Evolutionary conservation across 2,797 vertebrate genomes (phyloP), one percentile per base, ranked within the genome.

Genomic region (Hippoglossus hippoglossus): DNA sequence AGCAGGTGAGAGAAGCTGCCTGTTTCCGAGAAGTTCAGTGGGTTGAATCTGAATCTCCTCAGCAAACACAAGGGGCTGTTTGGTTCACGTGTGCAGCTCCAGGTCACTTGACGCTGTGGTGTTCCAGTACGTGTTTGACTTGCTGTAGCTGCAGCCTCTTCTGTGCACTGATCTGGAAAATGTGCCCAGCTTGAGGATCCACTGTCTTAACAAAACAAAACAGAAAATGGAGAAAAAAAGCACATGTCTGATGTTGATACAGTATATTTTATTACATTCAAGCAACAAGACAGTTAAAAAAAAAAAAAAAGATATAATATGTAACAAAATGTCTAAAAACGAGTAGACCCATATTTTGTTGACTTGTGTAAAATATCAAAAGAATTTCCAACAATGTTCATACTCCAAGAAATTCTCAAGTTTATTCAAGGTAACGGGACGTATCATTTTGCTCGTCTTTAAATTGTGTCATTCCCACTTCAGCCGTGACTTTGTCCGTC

Each of bases 1-100:
- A 99, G 98, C 96, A 97, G 98, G 98, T 99, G 90, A 94, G 82
- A 53, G 18, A 28, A 52, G 61, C 52, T n/a, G 9, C 36, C 13
- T 4, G 3, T 62, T 26, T 28, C 55, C 1, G 1, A 60, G 25
- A 24, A n/a, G 59, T 55, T 53, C 18, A 71, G 59, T 13, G 15
- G 15, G 10, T 69, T 49, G 1, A n/a, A 21, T 64, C 10, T 34
- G 22, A 60, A 47, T 53, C 71, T 64, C 16, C 50, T 63, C 19
- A 34, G 58, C 66, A 28, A 39, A 13, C 28, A 11, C 28, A 8
- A 3, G n/a, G n/a, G n/a, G 28, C n/a, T 53, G 58, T 67, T 60
- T 67, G 67, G 24, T 67, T 47, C 46, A 19, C 1, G 1, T 49
- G 28, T n/a, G 11, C 10, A 52, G 54, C 22, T 77, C 47, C 50